phyloP scores from a whole-genome alignment of 2,113 vertebrate species.

The Macaca nemestrina region DNA sequence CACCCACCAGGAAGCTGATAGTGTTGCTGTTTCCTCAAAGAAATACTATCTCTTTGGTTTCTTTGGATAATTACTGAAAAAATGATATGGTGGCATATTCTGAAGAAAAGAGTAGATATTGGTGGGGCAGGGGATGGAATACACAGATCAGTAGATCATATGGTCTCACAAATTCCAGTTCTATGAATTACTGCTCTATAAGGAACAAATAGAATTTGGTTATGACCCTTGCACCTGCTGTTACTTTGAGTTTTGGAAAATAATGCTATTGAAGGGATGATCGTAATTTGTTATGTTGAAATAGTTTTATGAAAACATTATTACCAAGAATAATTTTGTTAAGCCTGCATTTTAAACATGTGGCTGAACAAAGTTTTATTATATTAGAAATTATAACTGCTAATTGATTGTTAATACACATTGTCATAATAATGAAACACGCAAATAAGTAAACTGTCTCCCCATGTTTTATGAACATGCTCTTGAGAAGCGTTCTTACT shows the following conservation, averaged over 20 bases:
- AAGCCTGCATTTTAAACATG: neutral
- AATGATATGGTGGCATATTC: neutral
- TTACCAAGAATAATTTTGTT: neutral
- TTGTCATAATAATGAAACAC: neutral
- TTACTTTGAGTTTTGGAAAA: neutral
- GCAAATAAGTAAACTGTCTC: neutral
- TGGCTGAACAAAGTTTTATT: neutral
- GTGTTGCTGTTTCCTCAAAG: neutral
- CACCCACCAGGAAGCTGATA: too few species aligned
- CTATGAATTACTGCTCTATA: neutral
- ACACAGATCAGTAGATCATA: neutral
- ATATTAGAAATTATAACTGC: neutral
- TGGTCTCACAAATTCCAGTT: neutral
- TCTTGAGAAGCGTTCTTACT: slow-evolving; percentile 45
- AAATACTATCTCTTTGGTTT: neutral
- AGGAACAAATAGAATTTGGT: neutral
- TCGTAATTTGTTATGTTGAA: neutral
- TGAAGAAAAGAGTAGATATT: neutral
- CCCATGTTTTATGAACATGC: slow-evolving; percentile 6
- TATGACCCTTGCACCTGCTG: neutral
- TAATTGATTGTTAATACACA: neutral
- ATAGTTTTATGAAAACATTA: neutral
- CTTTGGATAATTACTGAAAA: neutral
- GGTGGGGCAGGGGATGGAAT: neutral
- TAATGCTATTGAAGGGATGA: neutral